Base-by-base conservation (phyloP, 1,140 invertebrate species). In the Lucilia cuprina region DNA sequence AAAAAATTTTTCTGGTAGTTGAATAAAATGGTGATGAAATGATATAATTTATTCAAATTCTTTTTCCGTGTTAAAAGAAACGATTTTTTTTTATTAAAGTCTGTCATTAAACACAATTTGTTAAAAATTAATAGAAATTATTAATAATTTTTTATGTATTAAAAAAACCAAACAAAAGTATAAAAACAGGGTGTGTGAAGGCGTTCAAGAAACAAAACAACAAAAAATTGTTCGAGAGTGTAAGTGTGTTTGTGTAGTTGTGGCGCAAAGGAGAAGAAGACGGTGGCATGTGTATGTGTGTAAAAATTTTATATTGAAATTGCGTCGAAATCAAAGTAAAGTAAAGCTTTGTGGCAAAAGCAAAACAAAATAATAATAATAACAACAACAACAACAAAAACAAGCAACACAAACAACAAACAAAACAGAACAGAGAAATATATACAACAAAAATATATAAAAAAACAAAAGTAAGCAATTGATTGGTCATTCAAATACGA, bases 281-380 rank as follows among this genome's bases (percentile, higher is more conserved):
- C 19, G 60, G 60, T 65, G 60, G 60, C 8, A 65, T 65, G n/a
- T 65, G 60, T 49, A 13, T 55, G 10, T 41, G 41, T 60, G 55
- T n/a, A 17, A 14, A 70, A 70, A 70, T 70, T 25, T 70, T 70
- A 70, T 70, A 70, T 70, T 70, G 65, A 70, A 70, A 70, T 70
- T 70, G 65, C 65, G 65, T 70, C 65, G 21, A 70, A 70, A 70
- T 70, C 65, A 70, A 70, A 70, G 65, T 70, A 70, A 70, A 70
- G 65, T 70, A 70, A 70, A 70, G 65, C 65, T 70, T 70, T 70
- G 65, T n/a, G 21, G 65, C 65, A 21, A 70, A 70, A 70, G 65
- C 65, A 70, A 70, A 70, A 19, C n/a, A 25, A 19, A 25, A 70
- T 25, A 70, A 60, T n/a, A 60, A 60, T 12, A 19, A 70, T 12